phyloP scores from a whole-genome alignment of 2,888 invertebrate genomes.

The Eubasilissa splendida region DNA sequence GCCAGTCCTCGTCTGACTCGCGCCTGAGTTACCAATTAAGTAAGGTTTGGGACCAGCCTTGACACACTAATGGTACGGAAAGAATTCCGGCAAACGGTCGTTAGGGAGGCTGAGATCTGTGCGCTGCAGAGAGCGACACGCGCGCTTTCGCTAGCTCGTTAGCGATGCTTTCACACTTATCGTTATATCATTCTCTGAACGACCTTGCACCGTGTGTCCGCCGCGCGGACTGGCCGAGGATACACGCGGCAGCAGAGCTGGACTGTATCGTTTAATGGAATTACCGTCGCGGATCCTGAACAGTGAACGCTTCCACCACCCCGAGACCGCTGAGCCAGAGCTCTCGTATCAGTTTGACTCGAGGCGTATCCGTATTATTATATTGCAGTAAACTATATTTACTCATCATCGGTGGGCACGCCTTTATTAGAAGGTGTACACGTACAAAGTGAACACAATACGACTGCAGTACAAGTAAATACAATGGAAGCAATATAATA shows the following conservation, averaged over 20 bases:
- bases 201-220: neutral
- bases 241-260: constrained; percentile 10
- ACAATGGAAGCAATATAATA: too few species aligned
- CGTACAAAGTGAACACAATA: too few species aligned
- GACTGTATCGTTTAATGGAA: neutral
- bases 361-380: too few species aligned
- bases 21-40: constrained; percentile 17
- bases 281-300: neutral
- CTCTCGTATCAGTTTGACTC: too few species aligned
- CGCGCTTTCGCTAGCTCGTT: constrained; percentile 34
- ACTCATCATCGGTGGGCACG: too few species aligned
- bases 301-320: too few species aligned
- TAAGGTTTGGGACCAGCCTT: constrained; percentile 17
- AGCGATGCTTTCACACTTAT: constrained; percentile 25
- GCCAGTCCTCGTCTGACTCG: neutral
- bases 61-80: constrained; percentile 8
- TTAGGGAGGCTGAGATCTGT: constrained; percentile 27
- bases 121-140: constrained; percentile 27
- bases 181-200: constrained; percentile 26
- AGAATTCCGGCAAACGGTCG: constrained; percentile 15
- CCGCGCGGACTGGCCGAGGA: constrained; percentile 17
- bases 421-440: too few species aligned
- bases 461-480: too few species aligned
- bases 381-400: too few species aligned
- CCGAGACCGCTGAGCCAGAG: too few species aligned